phyloP scores from a whole-genome alignment of 2,797 vertebrate genomes.

The Falco novaeseelandiae region DNA sequence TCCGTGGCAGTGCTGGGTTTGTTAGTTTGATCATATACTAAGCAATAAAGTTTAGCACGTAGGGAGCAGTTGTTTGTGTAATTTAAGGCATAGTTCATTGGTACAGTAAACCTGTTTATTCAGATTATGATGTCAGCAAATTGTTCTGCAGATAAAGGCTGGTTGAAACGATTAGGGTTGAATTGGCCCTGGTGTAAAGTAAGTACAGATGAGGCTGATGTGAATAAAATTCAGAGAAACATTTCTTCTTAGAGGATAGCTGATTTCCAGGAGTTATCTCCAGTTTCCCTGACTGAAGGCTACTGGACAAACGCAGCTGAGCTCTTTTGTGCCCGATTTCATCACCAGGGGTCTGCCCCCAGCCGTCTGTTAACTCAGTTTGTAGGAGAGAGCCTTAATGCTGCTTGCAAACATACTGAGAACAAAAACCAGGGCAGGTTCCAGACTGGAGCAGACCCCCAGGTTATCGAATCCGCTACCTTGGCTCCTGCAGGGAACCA shows the following conservation, averaged over 20 bases:
- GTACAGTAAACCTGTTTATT: neutral
- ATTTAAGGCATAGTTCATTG: neutral
- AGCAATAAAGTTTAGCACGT: neutral
- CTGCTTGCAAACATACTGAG: neutral
- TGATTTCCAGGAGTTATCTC: neutral
- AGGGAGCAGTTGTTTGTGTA: neutral
- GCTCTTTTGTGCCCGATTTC: fast-evolving
- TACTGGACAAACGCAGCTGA: neutral
- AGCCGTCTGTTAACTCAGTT: neutral
- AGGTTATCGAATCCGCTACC: fast-evolving
- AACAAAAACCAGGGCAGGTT: neutral
- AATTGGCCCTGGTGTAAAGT: neutral
- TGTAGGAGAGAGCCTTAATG: neutral
- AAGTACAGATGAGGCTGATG: neutral
- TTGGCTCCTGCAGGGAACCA: neutral
- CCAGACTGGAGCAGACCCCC: neutral
- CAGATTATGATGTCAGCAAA: neutral
- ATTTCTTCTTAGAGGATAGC: neutral
- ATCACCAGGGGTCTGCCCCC: neutral
- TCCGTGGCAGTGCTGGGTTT: neutral
- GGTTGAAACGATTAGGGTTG: neutral
- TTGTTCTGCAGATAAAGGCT: neutral
- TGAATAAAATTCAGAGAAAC: constrained; percentile 24
- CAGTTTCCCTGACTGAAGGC: neutral
- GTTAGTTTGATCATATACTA: neutral